phyloP scores from a whole-genome alignment of 1,140 invertebrate species.

The Lordiphosa stackelbergi region DNA sequence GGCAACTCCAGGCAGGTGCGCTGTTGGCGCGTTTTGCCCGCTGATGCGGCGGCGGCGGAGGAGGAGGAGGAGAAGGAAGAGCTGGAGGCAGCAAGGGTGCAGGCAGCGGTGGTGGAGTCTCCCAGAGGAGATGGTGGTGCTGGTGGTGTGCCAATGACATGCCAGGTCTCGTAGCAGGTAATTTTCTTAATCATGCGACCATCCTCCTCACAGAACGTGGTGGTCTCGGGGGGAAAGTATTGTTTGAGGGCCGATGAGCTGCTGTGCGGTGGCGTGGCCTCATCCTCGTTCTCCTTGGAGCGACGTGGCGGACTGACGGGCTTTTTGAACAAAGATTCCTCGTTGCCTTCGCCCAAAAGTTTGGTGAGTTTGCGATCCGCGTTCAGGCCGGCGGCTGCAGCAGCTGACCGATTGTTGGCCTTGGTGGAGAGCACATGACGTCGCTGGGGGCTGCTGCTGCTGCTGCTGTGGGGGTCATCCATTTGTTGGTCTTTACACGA shows the following conservation, averaged over 20 bases:
- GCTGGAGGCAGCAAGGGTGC: background rate
- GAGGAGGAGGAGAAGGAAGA: no score
- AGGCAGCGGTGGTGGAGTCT: background rate
- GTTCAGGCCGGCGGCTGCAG: background rate
- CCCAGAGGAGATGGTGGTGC: background rate
- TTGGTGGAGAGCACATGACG: constrained; percentile 40
- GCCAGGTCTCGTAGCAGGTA: constrained; percentile 77
- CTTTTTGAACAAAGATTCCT: constrained; percentile 52
- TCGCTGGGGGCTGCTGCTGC: background rate
- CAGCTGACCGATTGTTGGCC: constrained; percentile 29
- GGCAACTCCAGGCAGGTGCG: constrained; percentile 63
- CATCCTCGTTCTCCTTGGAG: constrained; percentile 14
- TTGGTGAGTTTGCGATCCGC: constrained; percentile 45
- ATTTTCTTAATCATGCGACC: constrained; percentile 76
- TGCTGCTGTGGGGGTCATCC: background rate
- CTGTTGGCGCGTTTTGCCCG: constrained; percentile 36
- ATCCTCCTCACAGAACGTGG: constrained; percentile 61
- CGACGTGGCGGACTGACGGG: constrained; percentile 35
- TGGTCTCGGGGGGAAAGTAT: constrained; percentile 67
- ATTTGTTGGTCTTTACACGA: constrained; percentile 21
- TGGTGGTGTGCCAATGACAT: constrained; percentile 61
- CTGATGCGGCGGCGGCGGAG: background rate
- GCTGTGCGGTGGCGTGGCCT: constrained; percentile 6
- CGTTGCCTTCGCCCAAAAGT: constrained; percentile 33
- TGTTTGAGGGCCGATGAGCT: constrained; percentile 18